A percentile compares a stretch with the other conserved stretches of the same genome.
phyloP scores from a whole-genome alignment of 2,797 vertebrate species.

The Sylvia borin region DNA sequence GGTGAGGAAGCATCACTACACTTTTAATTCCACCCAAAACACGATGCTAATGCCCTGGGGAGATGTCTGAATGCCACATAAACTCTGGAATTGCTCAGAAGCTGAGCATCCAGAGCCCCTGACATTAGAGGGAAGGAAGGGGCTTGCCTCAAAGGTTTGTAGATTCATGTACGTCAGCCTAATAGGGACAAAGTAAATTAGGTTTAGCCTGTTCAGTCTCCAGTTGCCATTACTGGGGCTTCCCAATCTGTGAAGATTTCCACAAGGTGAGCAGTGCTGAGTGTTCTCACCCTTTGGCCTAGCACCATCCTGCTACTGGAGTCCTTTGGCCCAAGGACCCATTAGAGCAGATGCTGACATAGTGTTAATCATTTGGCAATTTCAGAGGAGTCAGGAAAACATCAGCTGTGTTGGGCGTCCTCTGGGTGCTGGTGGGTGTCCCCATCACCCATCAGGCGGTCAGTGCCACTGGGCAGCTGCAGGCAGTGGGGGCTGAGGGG shows the following conservation, averaged over 20 bases:
- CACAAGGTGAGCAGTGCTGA: neutral
- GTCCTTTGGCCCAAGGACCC: neutral
- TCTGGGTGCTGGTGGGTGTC: accelerated
- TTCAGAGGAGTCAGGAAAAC: neutral
- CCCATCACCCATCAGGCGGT: accelerated
- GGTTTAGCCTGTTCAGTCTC: neutral
- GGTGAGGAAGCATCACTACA: neutral
- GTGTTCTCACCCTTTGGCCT: accelerated
- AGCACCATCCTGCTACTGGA: neutral
- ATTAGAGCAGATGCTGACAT: neutral
- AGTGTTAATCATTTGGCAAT: neutral
- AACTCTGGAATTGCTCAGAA: neutral
- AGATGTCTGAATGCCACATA: neutral
- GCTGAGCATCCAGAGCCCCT: neutral
- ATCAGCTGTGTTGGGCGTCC: neutral
- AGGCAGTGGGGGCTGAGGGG: accelerated
- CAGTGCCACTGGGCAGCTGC: accelerated
- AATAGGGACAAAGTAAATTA: neutral
- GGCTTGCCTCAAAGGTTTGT: neutral
- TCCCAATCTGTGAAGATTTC: neutral
- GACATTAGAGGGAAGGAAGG: neutral
- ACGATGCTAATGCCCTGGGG: accelerated
- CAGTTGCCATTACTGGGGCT: neutral
- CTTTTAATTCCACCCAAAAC: neutral
- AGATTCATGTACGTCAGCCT: neutral